Evolutionary conservation across 1,140 invertebrate species (phyloP).

Genomic region (Proctacanthus coquilletti): DNA sequence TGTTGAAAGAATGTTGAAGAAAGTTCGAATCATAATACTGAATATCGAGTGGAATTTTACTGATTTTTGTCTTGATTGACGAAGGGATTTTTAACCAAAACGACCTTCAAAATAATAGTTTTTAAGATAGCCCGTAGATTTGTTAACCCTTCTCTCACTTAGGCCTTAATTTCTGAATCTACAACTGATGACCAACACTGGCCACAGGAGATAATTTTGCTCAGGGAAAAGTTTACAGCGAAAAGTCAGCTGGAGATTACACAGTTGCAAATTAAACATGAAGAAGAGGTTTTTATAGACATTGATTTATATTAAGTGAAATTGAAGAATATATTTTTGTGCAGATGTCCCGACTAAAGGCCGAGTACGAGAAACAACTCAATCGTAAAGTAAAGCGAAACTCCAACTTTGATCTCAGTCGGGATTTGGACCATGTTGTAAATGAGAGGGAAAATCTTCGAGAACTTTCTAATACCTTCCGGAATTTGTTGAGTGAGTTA

Average conservation of each 20-base stretch:
- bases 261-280: constrained; percentile 39
- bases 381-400: constrained; percentile 35
- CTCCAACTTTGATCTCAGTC: constrained; percentile 36
- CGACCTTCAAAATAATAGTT: no score
- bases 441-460: constrained; percentile 31
- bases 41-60: no score
- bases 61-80: no score
- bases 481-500: constrained; percentile 41
- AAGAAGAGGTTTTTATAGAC: constrained; percentile 29
- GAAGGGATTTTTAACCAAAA: no score
- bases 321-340: constrained; percentile 8
- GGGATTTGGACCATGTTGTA: constrained; percentile 38
- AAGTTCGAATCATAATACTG: no score
- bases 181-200: constrained; percentile 45
- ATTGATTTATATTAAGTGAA: constrained; percentile 1
- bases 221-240: constrained; percentile 49
- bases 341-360: constrained; percentile 33
- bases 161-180: constrained; percentile 47
- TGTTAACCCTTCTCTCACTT: constrained; percentile 11
- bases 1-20: no score
- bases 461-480: constrained; percentile 24
- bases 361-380: constrained; percentile 28
- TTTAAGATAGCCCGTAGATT: no score
- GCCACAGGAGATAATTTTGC: constrained; percentile 47
- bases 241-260: constrained; percentile 39